phyloP scores from a whole-genome alignment of 2,888 invertebrate genomes.

The Mesochorus sp. region DNA sequence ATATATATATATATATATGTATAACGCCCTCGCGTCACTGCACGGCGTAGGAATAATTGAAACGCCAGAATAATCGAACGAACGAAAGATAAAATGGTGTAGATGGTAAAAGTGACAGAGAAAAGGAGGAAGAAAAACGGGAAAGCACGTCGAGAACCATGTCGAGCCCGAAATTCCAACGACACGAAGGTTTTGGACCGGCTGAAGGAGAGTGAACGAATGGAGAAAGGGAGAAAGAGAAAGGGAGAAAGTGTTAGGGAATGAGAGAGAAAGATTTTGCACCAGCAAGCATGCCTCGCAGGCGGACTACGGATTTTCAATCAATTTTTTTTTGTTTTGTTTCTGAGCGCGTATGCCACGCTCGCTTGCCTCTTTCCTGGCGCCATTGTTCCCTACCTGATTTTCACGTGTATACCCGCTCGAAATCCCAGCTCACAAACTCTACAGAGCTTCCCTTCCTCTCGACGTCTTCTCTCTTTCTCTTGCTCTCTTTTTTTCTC shows the following conservation, averaged over 20 bases:
- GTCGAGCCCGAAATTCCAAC: constrained; percentile 43
- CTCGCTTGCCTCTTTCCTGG: constrained; percentile 53
- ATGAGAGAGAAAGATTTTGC: constrained; percentile 39
- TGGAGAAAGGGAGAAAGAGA: constrained; percentile 7
- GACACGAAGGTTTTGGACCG: constrained; percentile 33
- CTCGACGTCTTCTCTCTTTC: constrained; percentile 2
- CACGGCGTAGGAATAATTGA: constrained; percentile 52
- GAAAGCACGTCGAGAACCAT: constrained; percentile 11
- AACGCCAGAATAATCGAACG: constrained; percentile 57
- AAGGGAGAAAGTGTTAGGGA: constrained; percentile 16
- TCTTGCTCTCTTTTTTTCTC: not conserved
- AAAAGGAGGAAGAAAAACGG: constrained; percentile 23
- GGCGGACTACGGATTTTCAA: constrained; percentile 59
- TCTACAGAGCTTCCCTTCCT: constrained; percentile 22
- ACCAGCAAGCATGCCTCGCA: constrained; percentile 48
- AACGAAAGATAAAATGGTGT: constrained; percentile 49
- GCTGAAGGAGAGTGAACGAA: constrained; percentile 23
- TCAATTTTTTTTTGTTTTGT: constrained; percentile 56
- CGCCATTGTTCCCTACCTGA: constrained; percentile 61
- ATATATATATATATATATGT: no score
- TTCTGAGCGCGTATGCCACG: constrained; percentile 53
- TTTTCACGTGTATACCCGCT: constrained; percentile 46
- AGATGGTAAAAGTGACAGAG: constrained; percentile 35
- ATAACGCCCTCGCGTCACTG: not conserved
- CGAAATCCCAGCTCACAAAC: constrained; percentile 40